phyloP scores from a whole-genome alignment of 2,888 invertebrate species.

The Leptogaster cylindrica region DNA sequence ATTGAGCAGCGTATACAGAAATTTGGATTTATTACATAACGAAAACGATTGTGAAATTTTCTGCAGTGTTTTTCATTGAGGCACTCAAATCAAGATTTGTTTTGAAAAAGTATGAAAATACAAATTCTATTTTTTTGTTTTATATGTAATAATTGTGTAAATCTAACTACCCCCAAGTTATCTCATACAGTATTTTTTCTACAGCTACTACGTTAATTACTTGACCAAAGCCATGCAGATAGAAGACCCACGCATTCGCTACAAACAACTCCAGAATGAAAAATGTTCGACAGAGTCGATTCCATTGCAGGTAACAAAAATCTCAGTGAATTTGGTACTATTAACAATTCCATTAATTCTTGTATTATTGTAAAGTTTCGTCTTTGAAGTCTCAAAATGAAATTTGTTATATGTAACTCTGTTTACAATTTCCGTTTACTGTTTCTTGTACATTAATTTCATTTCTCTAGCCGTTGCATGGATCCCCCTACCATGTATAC shows the following conservation, averaged over 20 bases:
- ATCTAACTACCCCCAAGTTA: no score
- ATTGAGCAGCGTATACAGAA: no score
- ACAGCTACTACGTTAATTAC: conserved; percentile 79
- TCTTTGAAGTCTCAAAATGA: conserved; percentile 8
- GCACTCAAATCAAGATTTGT: no score
- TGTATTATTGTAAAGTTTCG: not conserved
- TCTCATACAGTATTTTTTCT: conserved; percentile 44
- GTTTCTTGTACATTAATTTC: conserved; percentile 35
- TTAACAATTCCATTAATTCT: not conserved
- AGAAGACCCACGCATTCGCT: conserved; percentile 75
- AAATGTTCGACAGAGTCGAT: conserved; percentile 67
- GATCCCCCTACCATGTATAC: conserved; percentile 78
- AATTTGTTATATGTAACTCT: conserved; percentile 11
- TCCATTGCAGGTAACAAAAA: conserved; percentile 67
- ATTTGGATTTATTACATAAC: no score
- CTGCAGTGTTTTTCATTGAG: no score
- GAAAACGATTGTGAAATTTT: no score
- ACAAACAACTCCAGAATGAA: conserved; percentile 64
- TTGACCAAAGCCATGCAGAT: conserved; percentile 75
- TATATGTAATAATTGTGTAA: no score
- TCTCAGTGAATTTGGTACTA: not conserved
- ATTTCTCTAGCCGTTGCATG: conserved; percentile 64
- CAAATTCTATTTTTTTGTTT: no score
- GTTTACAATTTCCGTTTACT: conserved; percentile 4
- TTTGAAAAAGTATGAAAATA: no score